Evolutionary conservation across 1,140 invertebrate genomes (phyloP).

Genomic region (Hyposmocoma kahamanoa): DNA sequence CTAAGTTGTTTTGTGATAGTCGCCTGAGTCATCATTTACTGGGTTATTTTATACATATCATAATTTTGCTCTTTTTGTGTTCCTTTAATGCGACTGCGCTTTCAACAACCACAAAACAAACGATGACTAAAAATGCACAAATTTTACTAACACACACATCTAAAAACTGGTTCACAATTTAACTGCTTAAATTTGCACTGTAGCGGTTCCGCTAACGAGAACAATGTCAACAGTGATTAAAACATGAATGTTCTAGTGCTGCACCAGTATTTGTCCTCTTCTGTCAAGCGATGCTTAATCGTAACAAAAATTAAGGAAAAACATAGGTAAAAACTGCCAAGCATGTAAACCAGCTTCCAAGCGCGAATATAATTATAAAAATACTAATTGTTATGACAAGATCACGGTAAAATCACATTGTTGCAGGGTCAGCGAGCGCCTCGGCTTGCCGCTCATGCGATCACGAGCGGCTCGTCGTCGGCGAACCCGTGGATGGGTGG

Average conservation of each 20-base stretch:
- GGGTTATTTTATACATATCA: background rate
- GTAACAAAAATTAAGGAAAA: too few relatives aligned
- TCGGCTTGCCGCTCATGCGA: conserved; percentile 86
- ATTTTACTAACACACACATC: background rate
- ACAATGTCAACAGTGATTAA: too few relatives aligned
- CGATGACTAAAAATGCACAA: background rate
- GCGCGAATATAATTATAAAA: conserved; percentile 14
- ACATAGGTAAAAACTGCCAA: too few relatives aligned
- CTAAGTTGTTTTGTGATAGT: background rate
- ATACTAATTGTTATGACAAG: conserved; percentile 44
- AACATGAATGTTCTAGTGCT: too few relatives aligned
- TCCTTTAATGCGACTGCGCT: background rate
- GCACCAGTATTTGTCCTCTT: too few relatives aligned
- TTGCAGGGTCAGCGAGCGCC: too few relatives aligned
- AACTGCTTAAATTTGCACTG: too few relatives aligned
- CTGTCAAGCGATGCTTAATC: too few relatives aligned
- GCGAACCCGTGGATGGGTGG: conserved; percentile 91
- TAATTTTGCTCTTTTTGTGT: background rate
- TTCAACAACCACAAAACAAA: background rate
- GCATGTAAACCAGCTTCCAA: too few relatives aligned
- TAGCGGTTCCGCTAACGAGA: too few relatives aligned
- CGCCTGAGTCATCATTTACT: conserved; percentile 5
- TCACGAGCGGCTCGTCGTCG: conserved; percentile 94
- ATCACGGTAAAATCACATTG: conserved; percentile 43
- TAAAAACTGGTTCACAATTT: too few relatives aligned